Evolutionary conservation across 2,888 invertebrate genomes (phyloP), one percentile per base, ranked within the genome.

Genomic region (Euproctis similis): DNA sequence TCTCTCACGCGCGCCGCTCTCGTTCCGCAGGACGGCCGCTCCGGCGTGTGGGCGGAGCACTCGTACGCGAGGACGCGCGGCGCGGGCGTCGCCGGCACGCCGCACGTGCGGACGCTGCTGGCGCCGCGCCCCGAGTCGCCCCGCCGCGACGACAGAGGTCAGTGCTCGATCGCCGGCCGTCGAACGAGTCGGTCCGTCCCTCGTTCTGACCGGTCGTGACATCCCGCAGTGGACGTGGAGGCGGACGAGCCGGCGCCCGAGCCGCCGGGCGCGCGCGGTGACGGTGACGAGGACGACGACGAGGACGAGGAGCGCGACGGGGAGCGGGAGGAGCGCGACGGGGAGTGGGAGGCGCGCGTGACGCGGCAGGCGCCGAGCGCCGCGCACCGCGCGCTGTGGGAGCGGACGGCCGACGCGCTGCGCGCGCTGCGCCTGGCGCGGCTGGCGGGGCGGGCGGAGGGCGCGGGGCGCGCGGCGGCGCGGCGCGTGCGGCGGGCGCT

Each of bases 21-120:
- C 13, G 6, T 12, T 2, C 21, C n/a, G 31, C 46, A 59, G 59
- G 59, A 54, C 9, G 26, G 41, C 11, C 59, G 56, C 18, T 48
- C 47, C 39, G 70, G 66, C 34, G 75, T 78, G 40, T 74, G 74
- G 73, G 60, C 63, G 45, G 77, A 78, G 60, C 78, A 78, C 54
- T 76, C 77, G 48, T 78, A 78, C 49, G 77, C 77, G 33, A 64
- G 74, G 12, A 49, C 40, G 10, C 52, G 59, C 8, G 53, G 47
- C 26, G 39, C 47, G 21, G 42, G 45, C 53, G 53, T 37, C 63
- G 58, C 48, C 61, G 42, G 51, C 47, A 52, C 53, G 53, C 40
- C 46, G 42, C 26, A 5, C 23, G 10, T 19, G 34, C 40, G 34
- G 34, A 24, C 25, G 37, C 12, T 7, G n/a, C 20, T 16, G 3